Base-by-base conservation (phyloP, 2,797 vertebrate genomes). In the Gallirallus australis region DNA sequence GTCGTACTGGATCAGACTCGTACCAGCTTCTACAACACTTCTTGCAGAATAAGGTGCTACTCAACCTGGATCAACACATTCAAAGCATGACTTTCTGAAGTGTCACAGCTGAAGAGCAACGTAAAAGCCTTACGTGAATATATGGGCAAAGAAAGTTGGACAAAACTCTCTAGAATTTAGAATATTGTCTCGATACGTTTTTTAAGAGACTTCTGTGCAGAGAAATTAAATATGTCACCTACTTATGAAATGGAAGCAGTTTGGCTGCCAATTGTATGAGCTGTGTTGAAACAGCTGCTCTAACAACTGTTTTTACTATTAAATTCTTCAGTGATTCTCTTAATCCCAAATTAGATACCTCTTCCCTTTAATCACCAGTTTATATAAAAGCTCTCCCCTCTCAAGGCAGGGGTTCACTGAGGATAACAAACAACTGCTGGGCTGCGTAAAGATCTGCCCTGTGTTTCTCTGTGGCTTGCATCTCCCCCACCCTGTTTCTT, bases 141-240 rank as follows among this genome's bases (percentile, higher is more conserved):
- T 11, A 80, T 8, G 28, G 56, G 27, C 45, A 83, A 75, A 89
- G 75, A 69, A 60, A 94, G 80, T 66, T 80, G 84, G 70, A 89
- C 88, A 97, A 89, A 90, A 76, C 1, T 11, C 8, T 37, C 81
- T 77, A 69, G 76, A 94, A 94, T 45, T 88, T 85, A 89, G 81
- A 91, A 88, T 95, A 95, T 93, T 96, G 72, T 93, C 92, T 82
- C 93, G 81, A 87, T 93, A 86, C 2, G 15, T 42, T 5, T 5
- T 75, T 94, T 95, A 94, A 95, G 84, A 92, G 57, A 82, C 80
- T 83, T 77, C 84, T 79, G 78, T 87, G 81, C 85, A 95, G 83
- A 95, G 83, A 96, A 97, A 97, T 97, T 85, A 96, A 97, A 90
- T 89, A 93, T 95, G 93, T 96, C 94, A 95, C 95, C 95, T 94